Percentiles rank a stretch among this genome's conserved stretches.
Conservation (phyloP, 2,888 invertebrate species). For the Chloroclystis v-ata region DNA sequence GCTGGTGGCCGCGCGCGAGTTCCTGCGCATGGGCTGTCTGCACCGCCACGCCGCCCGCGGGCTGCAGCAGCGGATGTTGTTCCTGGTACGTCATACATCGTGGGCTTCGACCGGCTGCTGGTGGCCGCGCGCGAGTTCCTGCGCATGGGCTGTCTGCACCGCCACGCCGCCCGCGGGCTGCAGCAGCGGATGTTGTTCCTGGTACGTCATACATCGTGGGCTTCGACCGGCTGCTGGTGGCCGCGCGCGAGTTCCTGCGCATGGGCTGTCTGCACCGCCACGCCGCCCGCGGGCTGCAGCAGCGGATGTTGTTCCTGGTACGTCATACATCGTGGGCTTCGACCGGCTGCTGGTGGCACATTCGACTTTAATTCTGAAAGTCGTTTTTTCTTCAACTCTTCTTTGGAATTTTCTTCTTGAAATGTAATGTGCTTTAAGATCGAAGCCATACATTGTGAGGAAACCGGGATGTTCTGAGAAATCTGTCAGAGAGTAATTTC, state of each 20-base stretch:
- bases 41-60: slow-evolving; percentile 96
- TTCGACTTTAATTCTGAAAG: no score
- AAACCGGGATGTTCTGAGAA: no score
- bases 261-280: slow-evolving; percentile 98
- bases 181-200: slow-evolving; percentile 98
- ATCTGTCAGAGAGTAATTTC: no score
- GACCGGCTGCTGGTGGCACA: slow-evolving; percentile 88
- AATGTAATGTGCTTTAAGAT: no score
- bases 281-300: slow-evolving; percentile 95
- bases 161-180: slow-evolving; percentile 94
- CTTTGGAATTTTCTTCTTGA: no score
- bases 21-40: slow-evolving; percentile 96
- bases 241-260: slow-evolving; percentile 89
- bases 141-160: slow-evolving; percentile 96
- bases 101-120: slow-evolving; percentile 84
- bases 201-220: slow-evolving; percentile 69
- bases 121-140: slow-evolving; percentile 90
- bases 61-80: slow-evolving; percentile 97
- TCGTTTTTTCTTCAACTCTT: no score
- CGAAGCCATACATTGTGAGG: no score
- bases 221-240: slow-evolving; percentile 88
- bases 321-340: slow-evolving; percentile 62
- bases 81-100: slow-evolving; percentile 82
- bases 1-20: slow-evolving; percentile 86
- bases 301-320: slow-evolving; percentile 97